Evolutionary conservation across 2,888 invertebrate genomes (phyloP), one percentile per base, ranked within the genome.

Genomic region (Chrysolina oricalcia): DNA sequence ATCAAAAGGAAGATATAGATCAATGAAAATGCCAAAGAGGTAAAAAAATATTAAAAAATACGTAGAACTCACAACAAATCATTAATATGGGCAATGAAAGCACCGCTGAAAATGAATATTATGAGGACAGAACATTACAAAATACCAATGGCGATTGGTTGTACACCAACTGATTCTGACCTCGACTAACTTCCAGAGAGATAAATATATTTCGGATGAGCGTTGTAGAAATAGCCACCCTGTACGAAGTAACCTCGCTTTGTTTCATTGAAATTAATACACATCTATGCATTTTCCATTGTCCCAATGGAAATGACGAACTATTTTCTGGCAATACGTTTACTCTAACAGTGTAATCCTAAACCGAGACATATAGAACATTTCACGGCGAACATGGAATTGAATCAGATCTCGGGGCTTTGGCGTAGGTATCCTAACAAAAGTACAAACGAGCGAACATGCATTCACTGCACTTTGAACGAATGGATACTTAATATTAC

Each of bases 401-500:
- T 75, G 73, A 78, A 77, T 78, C 76, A 77, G 71, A 59, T 73
- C 69, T 65, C 46, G 35, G 50, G 68, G 43, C 64, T 62, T 67
- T 46, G 48, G 84, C 84, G 84, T 83, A 85, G 85, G 85, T 83
- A 84, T 81, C 70, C 77, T 83, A 59, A 75, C 75, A 75, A 73
- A 75, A 62, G 62, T 82, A 83, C 83, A 82, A 83, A 84, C 84
- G 81, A 84, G 83, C 78, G 78, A 84, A 82, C 83, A 79, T 84
- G 83, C 84, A 84, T 83, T 83, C 83, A 81, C 81, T 83, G 81
- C 79, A 83, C 80, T 81, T 80, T 81, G 82, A 83, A 82, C 81
- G 79, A 83, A 84, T 82, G 84, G 81, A 83, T 81, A 80, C 83
- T 83, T 84, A 85, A 83, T 82, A 81, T 84, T 83, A 80, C 82